phyloP scores from a whole-genome alignment of 23 tunicate species.

The Trididemnum clinides region DNA sequence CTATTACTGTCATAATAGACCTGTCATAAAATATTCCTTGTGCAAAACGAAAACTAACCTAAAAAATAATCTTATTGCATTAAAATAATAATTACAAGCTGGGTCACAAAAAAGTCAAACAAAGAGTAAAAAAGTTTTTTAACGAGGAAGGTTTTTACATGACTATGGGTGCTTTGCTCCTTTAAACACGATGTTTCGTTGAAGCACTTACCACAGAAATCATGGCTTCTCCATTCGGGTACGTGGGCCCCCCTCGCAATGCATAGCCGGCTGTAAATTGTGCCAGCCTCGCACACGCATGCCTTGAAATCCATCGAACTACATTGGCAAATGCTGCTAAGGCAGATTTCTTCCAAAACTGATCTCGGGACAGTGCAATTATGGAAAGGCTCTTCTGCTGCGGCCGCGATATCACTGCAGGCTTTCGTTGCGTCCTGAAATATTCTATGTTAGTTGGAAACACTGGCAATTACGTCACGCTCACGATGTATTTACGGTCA shows the following conservation, averaged over 20 bases:
- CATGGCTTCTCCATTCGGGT: slow-evolving; percentile 74
- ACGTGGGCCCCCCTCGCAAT: slow-evolving; percentile 80
- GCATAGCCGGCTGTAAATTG: slow-evolving; percentile 79
- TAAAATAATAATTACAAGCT: no score
- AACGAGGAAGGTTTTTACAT: no score
- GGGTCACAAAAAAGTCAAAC: no score
- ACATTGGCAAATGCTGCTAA: slow-evolving; percentile 68
- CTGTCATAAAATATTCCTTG: background rate
- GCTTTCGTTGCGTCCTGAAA: slow-evolving; percentile 49
- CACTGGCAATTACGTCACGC: background rate
- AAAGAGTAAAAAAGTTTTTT: no score
- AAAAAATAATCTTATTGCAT: no score
- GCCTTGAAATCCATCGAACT: slow-evolving; percentile 56
- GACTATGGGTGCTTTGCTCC: background rate
- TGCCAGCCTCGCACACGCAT: slow-evolving; percentile 73
- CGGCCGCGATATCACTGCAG: slow-evolving; percentile 21
- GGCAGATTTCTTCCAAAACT: slow-evolving; percentile 58
- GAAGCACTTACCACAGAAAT: slow-evolving; percentile 69
- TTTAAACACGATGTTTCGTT: background rate
- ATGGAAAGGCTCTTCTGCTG: background rate
- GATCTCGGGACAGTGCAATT: slow-evolving; percentile 13
- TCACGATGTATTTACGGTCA: slow-evolving; percentile 64
- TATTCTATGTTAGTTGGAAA: no score
- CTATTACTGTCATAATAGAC: background rate
- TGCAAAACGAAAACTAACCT: no score